Evolutionary conservation across 1,140 invertebrate genomes (phyloP).

Genomic region (Drosophila lowei): DNA sequence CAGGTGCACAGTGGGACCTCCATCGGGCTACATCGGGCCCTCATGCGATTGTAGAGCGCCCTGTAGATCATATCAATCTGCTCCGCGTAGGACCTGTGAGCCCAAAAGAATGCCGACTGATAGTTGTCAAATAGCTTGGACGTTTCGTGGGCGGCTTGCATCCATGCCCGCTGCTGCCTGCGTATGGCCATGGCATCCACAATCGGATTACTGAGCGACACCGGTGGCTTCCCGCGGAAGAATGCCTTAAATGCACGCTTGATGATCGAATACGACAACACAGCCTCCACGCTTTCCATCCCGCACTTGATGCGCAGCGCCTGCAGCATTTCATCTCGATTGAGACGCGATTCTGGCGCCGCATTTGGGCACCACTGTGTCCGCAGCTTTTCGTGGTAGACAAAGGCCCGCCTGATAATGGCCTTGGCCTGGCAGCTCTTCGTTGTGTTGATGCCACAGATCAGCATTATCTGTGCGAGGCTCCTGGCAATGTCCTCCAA

Average conservation of each 20-base stretch:
- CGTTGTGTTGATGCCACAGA: slow-evolving; percentile 59
- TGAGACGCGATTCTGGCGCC: slow-evolving; percentile 26
- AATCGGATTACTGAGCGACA: slow-evolving; percentile 59
- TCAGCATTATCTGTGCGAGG: slow-evolving; percentile 63
- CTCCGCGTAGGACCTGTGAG: slow-evolving; percentile 64
- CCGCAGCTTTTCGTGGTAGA: slow-evolving; percentile 58
- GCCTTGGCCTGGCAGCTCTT: slow-evolving; percentile 53
- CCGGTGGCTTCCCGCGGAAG: slow-evolving; percentile 55
- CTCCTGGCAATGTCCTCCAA: slow-evolving; percentile 64
- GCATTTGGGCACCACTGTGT: slow-evolving; percentile 25
- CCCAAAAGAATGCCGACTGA: slow-evolving; percentile 64
- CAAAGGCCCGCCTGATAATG: slow-evolving; percentile 33
- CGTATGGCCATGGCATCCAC: slow-evolving; percentile 59
- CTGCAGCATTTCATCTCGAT: slow-evolving; percentile 66
- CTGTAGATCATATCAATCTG: slow-evolving; percentile 58
- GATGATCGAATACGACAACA: slow-evolving; percentile 66
- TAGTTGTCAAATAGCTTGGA: slow-evolving; percentile 67
- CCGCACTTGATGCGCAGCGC: slow-evolving; percentile 60
- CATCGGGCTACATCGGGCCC: slow-evolving; percentile 44
- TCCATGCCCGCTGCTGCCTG: slow-evolving; percentile 50
- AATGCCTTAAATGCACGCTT: slow-evolving; percentile 69
- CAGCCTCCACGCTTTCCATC: slow-evolving; percentile 68
- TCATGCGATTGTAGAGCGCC: slow-evolving; percentile 55
- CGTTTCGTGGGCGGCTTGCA: slow-evolving; percentile 60
- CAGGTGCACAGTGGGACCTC: too few relatives aligned